These are phyloP conservation scores for Ennomos quercinarius DNA, from an alignment of 2,888 invertebrate genomes.

Conservation along the genomic window DNA sequence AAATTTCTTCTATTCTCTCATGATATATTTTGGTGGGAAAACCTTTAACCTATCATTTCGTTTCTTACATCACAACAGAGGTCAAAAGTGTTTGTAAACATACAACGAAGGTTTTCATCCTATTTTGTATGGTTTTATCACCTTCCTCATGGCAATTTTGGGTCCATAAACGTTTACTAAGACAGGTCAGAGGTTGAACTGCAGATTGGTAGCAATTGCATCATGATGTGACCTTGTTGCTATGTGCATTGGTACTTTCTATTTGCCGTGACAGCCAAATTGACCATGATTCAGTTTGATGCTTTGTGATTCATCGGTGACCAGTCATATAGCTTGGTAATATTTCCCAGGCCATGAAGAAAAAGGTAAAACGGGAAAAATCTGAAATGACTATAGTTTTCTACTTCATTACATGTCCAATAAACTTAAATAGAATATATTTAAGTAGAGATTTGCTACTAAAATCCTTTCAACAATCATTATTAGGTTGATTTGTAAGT, in stretches of 20 bases:
- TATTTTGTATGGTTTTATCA: slow-evolving; percentile 32
- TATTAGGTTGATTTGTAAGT: no score
- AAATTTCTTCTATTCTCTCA: slow-evolving; percentile 17
- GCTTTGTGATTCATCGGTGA: slow-evolving; percentile 13
- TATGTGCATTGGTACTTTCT: slow-evolving; percentile 60
- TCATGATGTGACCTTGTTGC: slow-evolving; percentile 62
- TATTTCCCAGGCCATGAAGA: no score
- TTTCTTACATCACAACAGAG: slow-evolving; percentile 79
- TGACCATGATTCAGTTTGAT: slow-evolving; percentile 26
- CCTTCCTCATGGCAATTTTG: slow-evolving; percentile 10
- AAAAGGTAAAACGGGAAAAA: no score
- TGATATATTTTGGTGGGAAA: slow-evolving; percentile 78
- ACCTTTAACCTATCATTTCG: slow-evolving; percentile 72
- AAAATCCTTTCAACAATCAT: no score
- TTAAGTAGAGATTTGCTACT: no score
- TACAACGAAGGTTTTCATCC: slow-evolving; percentile 55
- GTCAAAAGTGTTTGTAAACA: slow-evolving; percentile 83
- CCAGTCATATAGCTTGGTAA: no score
- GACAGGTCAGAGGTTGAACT: slow-evolving; percentile 28
- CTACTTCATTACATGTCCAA: no score
- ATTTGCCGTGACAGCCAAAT: slow-evolving; percentile 47
- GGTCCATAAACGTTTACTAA: slow-evolving; percentile 6
- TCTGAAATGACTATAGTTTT: no score
- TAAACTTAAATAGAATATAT: no score
- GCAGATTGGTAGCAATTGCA: slow-evolving; percentile 51